Evolutionary conservation across 2,797 vertebrate species (phyloP).

Genomic region (Diplodus puntazzo): DNA sequence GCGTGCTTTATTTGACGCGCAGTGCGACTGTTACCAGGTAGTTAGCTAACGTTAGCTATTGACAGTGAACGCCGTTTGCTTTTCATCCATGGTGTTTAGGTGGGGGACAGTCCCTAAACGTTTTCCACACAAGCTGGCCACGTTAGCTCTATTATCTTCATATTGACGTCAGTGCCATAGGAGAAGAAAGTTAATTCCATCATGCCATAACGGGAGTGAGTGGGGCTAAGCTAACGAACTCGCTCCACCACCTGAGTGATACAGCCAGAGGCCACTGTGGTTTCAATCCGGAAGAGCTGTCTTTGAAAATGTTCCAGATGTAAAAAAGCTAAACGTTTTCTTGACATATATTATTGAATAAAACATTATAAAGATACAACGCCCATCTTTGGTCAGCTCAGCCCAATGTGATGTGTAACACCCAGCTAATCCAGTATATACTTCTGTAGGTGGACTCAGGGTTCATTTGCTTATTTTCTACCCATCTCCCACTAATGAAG

Average conservation of each 20-base stretch:
- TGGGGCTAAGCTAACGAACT: conserved; percentile 40
- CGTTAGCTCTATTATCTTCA: rapidly evolving
- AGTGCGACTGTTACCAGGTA: conserved; percentile 16
- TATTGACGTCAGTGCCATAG: rapidly evolving
- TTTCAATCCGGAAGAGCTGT: not conserved
- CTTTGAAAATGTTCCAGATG: not conserved
- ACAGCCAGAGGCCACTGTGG: not conserved
- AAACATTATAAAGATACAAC: not conserved
- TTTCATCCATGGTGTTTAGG: not conserved
- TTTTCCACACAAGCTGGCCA: rapidly evolving
- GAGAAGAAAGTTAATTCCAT: not conserved
- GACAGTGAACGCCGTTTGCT: not conserved
- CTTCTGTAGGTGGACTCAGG: not conserved
- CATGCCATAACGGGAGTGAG: not conserved
- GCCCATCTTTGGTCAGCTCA: not conserved
- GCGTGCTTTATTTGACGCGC: not conserved
- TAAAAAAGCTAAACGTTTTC: not conserved
- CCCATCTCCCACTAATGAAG: not conserved
- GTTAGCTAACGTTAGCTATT: conserved; percentile 40
- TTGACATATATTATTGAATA: too few relatives aligned
- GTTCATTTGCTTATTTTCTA: not conserved
- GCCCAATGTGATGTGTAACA: too few relatives aligned
- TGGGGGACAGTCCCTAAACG: not conserved
- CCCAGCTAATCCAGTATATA: not conserved
- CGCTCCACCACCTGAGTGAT: not conserved